Percentiles rank a stretch among this genome's conserved stretches.
Conservation (phyloP, 2,797 vertebrate species). For the Cyclura pinguis region DNA sequence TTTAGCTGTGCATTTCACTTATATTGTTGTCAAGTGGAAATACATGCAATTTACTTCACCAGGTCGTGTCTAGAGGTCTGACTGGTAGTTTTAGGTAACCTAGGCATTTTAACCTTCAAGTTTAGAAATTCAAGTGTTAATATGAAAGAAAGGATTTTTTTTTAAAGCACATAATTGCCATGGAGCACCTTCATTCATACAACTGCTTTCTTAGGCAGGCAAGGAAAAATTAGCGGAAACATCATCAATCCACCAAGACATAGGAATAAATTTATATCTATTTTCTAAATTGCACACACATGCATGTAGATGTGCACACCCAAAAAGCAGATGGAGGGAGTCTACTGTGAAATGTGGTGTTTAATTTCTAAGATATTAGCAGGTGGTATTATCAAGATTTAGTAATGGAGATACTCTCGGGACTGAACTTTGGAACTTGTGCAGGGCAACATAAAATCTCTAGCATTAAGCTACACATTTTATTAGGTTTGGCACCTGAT, state of each 20-base stretch:
- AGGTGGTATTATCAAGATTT: too few relatives aligned
- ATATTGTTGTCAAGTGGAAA: neutral
- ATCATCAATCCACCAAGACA: neutral
- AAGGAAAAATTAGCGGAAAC: neutral
- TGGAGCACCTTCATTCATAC: neutral
- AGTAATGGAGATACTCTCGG: neutral
- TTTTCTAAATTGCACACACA: neutral
- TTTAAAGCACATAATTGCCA: neutral
- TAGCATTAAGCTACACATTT: neutral
- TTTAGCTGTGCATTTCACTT: neutral
- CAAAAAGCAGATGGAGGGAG: neutral
- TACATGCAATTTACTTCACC: neutral
- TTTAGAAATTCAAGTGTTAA: neutral
- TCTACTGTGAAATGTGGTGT: too few relatives aligned
- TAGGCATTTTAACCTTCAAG: neutral
- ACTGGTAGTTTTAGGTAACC: neutral
- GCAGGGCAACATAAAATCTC: neutral
- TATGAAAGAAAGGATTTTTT: neutral
- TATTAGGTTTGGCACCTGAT: neutral
- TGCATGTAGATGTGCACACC: neutral
- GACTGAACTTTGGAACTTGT: neutral
- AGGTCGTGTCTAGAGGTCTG: neutral
- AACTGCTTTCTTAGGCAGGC: neutral
- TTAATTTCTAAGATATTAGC: too few relatives aligned
- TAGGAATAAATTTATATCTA: neutral